Evolutionary conservation across 2,888 invertebrate species (phyloP).

Genomic region (Stramonita haemastoma): DNA sequence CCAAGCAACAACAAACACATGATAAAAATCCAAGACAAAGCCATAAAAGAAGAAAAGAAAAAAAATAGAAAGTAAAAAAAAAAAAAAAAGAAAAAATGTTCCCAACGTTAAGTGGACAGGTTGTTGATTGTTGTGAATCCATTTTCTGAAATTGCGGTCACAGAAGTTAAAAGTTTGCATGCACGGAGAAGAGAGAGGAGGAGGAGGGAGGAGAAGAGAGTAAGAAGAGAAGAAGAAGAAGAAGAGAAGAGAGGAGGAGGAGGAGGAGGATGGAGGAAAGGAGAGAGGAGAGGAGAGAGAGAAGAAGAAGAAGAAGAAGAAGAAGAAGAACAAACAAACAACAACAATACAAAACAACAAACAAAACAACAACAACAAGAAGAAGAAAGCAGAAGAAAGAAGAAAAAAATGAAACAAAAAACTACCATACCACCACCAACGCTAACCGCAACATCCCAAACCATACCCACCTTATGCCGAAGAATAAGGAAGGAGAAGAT

Average conservation of each 20-base stretch:
- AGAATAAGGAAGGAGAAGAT: constrained; percentile 71
- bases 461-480: constrained; percentile 56
- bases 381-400: constrained; percentile 1
- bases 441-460: neutral
- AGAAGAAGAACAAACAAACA: neutral
- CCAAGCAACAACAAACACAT: no score
- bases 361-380: neutral
- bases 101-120: no score
- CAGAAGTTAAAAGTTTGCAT: no score
- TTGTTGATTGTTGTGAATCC: no score
- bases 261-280: neutral
- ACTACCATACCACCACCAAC: neutral
- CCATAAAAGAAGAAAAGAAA: no score
- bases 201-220: neutral
- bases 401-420: neutral
- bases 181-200: neutral
- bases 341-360: no score
- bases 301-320: neutral
- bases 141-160: no score
- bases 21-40: no score
- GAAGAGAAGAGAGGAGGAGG: neutral
- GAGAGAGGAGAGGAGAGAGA: neutral
- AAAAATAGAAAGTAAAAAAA: no score
- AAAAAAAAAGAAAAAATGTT: no score
- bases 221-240: neutral